Conservation (phyloP, 2,888 invertebrate genomes). For the Caradrina clavipalpis region DNA sequence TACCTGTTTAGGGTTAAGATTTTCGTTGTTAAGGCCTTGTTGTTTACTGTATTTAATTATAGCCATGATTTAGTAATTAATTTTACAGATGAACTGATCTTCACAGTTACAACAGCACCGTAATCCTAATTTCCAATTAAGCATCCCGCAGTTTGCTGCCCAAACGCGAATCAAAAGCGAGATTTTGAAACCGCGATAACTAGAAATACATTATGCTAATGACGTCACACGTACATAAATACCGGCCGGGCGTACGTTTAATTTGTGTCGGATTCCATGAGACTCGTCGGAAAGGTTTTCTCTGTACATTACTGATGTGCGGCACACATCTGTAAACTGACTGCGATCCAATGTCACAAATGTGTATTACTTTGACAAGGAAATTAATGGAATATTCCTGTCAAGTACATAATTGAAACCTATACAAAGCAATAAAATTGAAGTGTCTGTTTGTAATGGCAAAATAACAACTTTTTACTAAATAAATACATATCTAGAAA, state of each 20-base stretch:
- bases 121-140: conserved; percentile 14
- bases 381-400: not conserved
- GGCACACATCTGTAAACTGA: conserved; percentile 9
- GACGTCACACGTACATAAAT: conserved; percentile 49
- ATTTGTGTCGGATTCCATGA: conserved; percentile 39
- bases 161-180: conserved; percentile 32
- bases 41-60: too few species aligned
- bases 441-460: too few species aligned
- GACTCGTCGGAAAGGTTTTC: conserved; percentile 23
- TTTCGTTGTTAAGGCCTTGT: too few species aligned
- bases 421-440: too few species aligned
- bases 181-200: conserved; percentile 41
- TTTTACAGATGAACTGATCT: not conserved
- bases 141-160: conserved; percentile 8
- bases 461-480: too few species aligned
- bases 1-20: not conserved
- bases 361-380: conserved; percentile 3
- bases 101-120: not conserved
- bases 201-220: conserved; percentile 54
- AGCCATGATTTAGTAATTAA: not conserved
- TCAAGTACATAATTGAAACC: not conserved
- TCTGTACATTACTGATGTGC: conserved; percentile 32
- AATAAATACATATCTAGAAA: too few species aligned
- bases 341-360: conserved; percentile 12
- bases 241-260: conserved; percentile 33